phyloP scores from a whole-genome alignment of 1,140 invertebrate species.

The Dendroctonus valens region DNA sequence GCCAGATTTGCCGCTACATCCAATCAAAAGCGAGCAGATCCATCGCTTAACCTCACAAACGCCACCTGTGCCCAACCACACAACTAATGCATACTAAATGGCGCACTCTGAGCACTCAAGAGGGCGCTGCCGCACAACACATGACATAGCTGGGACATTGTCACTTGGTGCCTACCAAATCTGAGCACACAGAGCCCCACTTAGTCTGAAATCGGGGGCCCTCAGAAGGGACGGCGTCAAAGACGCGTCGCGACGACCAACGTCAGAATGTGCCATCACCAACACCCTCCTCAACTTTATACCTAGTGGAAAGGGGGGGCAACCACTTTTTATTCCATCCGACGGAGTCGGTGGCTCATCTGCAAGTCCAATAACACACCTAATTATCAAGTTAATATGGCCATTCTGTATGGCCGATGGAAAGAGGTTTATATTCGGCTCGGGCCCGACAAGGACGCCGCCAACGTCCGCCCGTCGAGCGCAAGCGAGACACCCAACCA shows the following conservation, averaged over 20 bases:
- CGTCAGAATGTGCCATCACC: conserved; percentile 50
- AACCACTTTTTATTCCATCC: conserved; percentile 53
- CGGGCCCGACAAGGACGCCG: conserved; percentile 42
- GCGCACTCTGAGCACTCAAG: conserved; percentile 16
- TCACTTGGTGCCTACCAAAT: conserved; percentile 26
- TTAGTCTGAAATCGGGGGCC: background rate
- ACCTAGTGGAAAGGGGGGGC: conserved; percentile 49
- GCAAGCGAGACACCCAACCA: conserved; percentile 49
- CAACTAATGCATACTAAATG: conserved; percentile 32
- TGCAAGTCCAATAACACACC: conserved; percentile 86
- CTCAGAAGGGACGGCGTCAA: conserved; percentile 28
- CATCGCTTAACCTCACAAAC: background rate
- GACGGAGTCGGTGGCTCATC: conserved; percentile 62
- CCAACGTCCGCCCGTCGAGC: conserved; percentile 34
- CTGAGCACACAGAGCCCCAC: conserved; percentile 7
- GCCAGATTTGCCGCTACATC: no score
- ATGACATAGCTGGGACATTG: background rate
- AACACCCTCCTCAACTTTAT: conserved; percentile 51
- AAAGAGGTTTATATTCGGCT: conserved; percentile 52
- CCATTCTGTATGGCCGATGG: conserved; percentile 58
- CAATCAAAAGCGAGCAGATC: no score
- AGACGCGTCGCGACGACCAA: conserved; percentile 42
- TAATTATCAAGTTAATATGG: conserved; percentile 89
- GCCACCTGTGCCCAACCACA: conserved; percentile 15
- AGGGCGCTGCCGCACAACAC: conserved; percentile 28